Percentiles rank a stretch among this genome's conserved stretches.
Evolutionary conservation across 2,113 vertebrate species (phyloP).

Genomic region (Myiozetetes cayanensis): DNA sequence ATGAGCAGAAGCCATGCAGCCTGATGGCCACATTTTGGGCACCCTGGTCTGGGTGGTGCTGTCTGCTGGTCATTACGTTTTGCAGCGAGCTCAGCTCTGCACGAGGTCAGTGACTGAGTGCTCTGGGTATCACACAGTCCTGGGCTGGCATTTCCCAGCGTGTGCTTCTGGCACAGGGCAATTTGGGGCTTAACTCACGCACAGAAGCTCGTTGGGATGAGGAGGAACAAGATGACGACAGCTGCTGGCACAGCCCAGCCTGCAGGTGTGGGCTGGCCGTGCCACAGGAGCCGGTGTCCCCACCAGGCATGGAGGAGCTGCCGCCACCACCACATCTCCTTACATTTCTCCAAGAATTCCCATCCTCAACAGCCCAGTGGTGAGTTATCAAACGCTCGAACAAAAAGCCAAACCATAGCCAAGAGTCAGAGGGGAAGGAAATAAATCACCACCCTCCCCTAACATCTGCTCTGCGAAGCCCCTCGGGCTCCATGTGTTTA

Average conservation of each 20-base stretch:
- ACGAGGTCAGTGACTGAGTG: fast-evolving
- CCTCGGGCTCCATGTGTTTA: neutral
- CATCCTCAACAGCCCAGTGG: neutral
- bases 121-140: neutral
- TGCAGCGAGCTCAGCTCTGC: fast-evolving
- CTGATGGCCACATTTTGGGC: neutral
- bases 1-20: neutral
- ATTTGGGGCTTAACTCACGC: neutral
- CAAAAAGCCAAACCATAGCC: neutral
- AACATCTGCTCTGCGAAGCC: neutral
- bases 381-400: neutral
- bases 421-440: neutral
- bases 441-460: neutral
- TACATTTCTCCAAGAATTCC: neutral
- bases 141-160: neutral
- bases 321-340: neutral
- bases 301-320: fast-evolving
- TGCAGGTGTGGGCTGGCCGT: neutral
- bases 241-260: neutral
- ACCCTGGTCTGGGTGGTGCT: neutral
- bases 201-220: neutral
- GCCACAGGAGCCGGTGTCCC: neutral
- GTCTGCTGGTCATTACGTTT: fast-evolving
- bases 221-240: neutral
- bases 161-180: neutral